Evolutionary conservation across 2,888 invertebrate genomes (phyloP).

Genomic region (Lomographa bimaculata): DNA sequence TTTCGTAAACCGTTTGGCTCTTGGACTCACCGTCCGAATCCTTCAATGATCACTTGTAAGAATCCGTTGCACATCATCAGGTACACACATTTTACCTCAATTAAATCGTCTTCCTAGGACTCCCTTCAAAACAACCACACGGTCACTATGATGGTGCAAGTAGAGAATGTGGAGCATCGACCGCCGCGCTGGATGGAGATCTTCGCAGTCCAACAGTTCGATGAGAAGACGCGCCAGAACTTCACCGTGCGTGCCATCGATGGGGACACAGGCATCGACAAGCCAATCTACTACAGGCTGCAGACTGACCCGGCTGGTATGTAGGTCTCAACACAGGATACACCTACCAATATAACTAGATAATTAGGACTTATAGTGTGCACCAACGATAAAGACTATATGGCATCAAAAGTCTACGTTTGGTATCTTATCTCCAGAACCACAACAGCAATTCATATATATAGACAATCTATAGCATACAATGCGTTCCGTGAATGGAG

Average conservation of each 20-base stretch:
- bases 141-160: conserved; percentile 79
- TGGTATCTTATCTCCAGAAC: too few relatives aligned
- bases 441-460: too few relatives aligned
- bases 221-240: conserved; percentile 72
- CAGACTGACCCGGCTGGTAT: conserved; percentile 61
- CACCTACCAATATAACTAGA: too few relatives aligned
- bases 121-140: conserved; percentile 64
- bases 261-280: conserved; percentile 84
- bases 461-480: too few relatives aligned
- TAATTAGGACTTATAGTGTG: too few relatives aligned
- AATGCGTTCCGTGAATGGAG: too few relatives aligned
- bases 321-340: too few relatives aligned
- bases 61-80: conserved; percentile 81
- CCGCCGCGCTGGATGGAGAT: conserved; percentile 84
- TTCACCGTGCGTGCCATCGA: conserved; percentile 83
- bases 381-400: too few relatives aligned
- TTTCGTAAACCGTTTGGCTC: too few relatives aligned
- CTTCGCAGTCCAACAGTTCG: conserved; percentile 80
- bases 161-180: conserved; percentile 83
- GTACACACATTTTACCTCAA: conserved; percentile 53
- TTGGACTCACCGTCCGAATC: too few relatives aligned
- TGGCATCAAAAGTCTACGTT: too few relatives aligned
- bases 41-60: too few relatives aligned
- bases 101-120: conserved; percentile 44
- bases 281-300: conserved; percentile 77